These are phyloP conservation scores for Palythoa grandiflora DNA, from an alignment of 92 coral and sea anemone genomes.

Conservation along the genomic window DNA sequence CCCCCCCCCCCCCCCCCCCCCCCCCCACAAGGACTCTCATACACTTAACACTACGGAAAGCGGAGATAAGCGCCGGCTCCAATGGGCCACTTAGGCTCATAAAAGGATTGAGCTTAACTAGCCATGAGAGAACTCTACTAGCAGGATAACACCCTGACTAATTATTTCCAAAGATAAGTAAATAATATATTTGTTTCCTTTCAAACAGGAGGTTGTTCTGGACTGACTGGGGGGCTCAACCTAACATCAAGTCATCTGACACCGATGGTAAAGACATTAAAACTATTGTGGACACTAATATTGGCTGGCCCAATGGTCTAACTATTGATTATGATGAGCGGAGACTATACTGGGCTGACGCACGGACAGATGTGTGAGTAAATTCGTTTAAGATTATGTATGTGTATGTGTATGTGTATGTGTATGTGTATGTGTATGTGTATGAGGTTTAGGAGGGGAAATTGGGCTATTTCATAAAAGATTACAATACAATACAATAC, in stretches of 20 bases:
- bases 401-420: neutral
- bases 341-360: constrained; percentile 80
- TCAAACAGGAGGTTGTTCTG: constrained; percentile 76
- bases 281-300: constrained; percentile 47
- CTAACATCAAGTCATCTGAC: constrained; percentile 78
- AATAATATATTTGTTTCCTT: neutral
- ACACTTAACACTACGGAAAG: no score
- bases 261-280: constrained; percentile 66
- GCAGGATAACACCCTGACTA: no score
- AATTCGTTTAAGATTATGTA: neutral
- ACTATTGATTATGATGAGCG: constrained; percentile 69
- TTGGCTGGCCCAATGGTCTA: constrained; percentile 69
- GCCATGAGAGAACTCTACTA: no score
- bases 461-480: neutral
- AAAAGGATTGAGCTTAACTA: no score
- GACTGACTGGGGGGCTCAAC: constrained; percentile 67
- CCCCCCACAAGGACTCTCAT: no score
- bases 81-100: no score
- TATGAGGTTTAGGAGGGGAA: no score
- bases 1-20: no score
- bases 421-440: neutral
- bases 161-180: neutral
- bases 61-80: no score
- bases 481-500: no score
- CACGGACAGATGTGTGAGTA: constrained; percentile 66